A percentile compares a stretch with the other conserved stretches of the same genome.
These are phyloP conservation scores for Lichenostomus cassidix DNA, from an alignment of 2,113 vertebrate genomes.

Conservation along the genomic window DNA sequence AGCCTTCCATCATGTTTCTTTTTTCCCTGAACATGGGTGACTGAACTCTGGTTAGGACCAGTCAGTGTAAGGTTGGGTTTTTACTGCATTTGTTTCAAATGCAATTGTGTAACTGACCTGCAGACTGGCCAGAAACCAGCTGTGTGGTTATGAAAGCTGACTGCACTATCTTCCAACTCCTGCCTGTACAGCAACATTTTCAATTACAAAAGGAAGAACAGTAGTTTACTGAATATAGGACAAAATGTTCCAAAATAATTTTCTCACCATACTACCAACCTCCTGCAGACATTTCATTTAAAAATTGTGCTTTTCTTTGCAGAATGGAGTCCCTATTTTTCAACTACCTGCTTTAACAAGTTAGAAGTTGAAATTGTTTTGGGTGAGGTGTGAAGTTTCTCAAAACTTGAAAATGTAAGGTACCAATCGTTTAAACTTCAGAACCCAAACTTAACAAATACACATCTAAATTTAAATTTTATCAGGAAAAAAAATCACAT, in stretches of 20 bases:
- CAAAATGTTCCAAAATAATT: not conserved
- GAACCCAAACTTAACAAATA: not conserved
- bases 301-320: not conserved
- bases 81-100: not conserved
- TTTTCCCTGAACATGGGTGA: not conserved
- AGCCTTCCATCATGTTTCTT: not conserved
- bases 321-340: not conserved
- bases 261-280: not conserved
- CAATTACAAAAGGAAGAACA: not conserved
- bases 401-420: not conserved
- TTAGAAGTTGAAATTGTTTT: not conserved
- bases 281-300: not conserved
- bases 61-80: accelerated
- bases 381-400: not conserved
- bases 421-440: not conserved
- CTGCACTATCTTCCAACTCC: not conserved
- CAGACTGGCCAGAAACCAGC: not conserved
- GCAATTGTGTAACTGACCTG: not conserved
- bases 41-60: not conserved
- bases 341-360: not conserved
- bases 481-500: not conserved
- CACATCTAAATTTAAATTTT: not conserved
- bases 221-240: not conserved
- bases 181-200: not conserved
- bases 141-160: not conserved